A percentile compares a stretch with the other conserved stretches of the same genome.
Conservation (phyloP, 1,140 invertebrate species). For the Sminthurinus signatus region DNA sequence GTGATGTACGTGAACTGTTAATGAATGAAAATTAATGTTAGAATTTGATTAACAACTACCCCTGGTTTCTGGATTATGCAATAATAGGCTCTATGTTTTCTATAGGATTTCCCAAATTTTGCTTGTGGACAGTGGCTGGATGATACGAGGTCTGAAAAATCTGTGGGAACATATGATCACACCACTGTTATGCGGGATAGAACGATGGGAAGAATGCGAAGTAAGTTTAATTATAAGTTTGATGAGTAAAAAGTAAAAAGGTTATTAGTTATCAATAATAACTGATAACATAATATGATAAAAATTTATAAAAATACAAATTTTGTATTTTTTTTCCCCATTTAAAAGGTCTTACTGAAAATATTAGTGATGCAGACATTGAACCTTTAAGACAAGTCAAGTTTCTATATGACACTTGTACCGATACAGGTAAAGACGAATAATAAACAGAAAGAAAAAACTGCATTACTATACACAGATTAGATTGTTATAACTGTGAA, state of each 20-base stretch:
- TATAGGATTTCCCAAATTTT: constrained; percentile 53
- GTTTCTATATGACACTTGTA: constrained; percentile 35
- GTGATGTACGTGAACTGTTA: too few relatives aligned
- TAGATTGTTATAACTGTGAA: too few relatives aligned
- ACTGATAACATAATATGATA: too few relatives aligned
- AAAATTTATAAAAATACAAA: too few relatives aligned
- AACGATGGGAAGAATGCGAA: constrained; percentile 32
- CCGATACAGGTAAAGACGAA: constrained; percentile 26
- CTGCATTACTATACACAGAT: too few relatives aligned
- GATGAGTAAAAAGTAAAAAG: too few relatives aligned
- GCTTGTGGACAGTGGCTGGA: constrained; percentile 52
- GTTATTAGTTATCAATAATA: too few relatives aligned
- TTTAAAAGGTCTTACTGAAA: too few relatives aligned
- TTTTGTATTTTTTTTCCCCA: too few relatives aligned
- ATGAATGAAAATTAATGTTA: constrained; percentile 35
- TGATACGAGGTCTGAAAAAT: constrained; percentile 40
- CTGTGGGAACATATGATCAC: constrained; percentile 31
- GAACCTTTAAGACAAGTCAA: constrained; percentile 34
- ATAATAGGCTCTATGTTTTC: constrained; percentile 51
- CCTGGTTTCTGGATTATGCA: constrained; percentile 17
- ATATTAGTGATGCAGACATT: constrained; percentile 31
- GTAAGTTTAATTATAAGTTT: too few relatives aligned
- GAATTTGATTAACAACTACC: constrained; percentile 43
- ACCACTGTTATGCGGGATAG: constrained; percentile 39
- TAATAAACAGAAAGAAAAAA: too few relatives aligned